Base-by-base conservation (phyloP, 2,797 vertebrate species). In the Clarias platycephalus region DNA sequence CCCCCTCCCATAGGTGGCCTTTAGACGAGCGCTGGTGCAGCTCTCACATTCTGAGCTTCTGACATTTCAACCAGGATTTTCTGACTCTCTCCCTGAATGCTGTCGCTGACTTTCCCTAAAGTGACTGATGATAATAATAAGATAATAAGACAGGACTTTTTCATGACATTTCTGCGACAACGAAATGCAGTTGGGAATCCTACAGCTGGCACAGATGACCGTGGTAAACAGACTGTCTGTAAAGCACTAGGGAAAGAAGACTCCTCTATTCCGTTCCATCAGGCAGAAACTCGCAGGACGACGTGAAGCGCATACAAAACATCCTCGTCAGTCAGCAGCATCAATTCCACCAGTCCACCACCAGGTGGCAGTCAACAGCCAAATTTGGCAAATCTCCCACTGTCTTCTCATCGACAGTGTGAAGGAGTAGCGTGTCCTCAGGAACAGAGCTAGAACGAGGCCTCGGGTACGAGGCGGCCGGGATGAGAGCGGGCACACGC, bases 311-410 rank as follows among this genome's bases (percentile, higher is more conserved):
- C 20, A 60, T 76, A 44, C 20, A 57, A 76, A 58, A 22, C 57
- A 31, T 22, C 34, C 10, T 22, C 16, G 3, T 20, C 12, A 22
- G 5, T 34, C 58, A 5, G 53, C 55, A 24, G 15, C 60, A 12
- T 44, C 81, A 89, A 28, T 67, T 87, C 75, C 83, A 0, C 55
- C 22, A 53, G 64, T 57, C 6, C 37, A 86, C 90, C 94, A 94
- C 90, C 89, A 95, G 94, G 88, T 89, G 94, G 93, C 92, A 91
- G 88, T 89, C n/a, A 37, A 87, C 26, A 84, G 26, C 88, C 0
- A 81, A 87, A 84, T 63, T 22, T 78, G 44, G 83, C 6, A 2
- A 20, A 55, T 55, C 3, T 53, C n/a, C 3, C 26, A 10, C 10
- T 2, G 55, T n/a, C 57, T 16, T 83, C 15, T 80, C 44, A 37